These are phyloP conservation scores for Mimas tiliae DNA, from an alignment of 2,888 invertebrate species.

Conservation along the genomic window DNA sequence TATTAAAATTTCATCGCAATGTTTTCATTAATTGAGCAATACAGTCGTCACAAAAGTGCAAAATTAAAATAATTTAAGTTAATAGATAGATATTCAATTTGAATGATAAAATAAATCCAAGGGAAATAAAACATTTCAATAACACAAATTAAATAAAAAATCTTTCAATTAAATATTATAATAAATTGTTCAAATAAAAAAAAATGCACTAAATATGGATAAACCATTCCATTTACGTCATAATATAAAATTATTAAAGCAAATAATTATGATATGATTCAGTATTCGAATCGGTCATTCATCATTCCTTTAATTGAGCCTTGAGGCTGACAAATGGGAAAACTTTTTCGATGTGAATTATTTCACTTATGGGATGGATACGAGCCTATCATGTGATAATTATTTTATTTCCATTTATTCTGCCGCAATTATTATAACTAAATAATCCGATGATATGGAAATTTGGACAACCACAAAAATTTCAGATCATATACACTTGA, in stretches of 20 bases:
- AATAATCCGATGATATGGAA: background rate
- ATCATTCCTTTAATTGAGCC: slow-evolving; percentile 14
- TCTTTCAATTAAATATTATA: too few species aligned
- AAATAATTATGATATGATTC: slow-evolving; percentile 11
- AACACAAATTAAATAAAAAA: too few species aligned
- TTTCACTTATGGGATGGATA: background rate
- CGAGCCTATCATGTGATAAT: background rate
- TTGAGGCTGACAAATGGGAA: slow-evolving; percentile 6
- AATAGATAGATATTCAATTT: too few species aligned
- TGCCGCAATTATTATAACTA: background rate
- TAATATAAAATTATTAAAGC: background rate
- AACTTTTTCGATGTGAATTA: slow-evolving; percentile 13
- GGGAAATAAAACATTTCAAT: too few species aligned
- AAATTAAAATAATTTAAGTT: too few species aligned
- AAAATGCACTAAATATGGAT: background rate
- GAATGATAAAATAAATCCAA: too few species aligned
- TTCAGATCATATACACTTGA: too few species aligned
- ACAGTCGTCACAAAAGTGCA: too few species aligned
- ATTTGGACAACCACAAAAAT: too few species aligned
- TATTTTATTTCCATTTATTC: background rate
- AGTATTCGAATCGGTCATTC: slow-evolving; percentile 12
- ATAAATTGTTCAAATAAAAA: background rate
- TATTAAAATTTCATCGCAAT: too few species aligned
- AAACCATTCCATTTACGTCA: background rate
- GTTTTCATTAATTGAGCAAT: too few species aligned